Evolutionary conservation across 2,888 invertebrate genomes (phyloP).

Genomic region (Agelastica alni): DNA sequence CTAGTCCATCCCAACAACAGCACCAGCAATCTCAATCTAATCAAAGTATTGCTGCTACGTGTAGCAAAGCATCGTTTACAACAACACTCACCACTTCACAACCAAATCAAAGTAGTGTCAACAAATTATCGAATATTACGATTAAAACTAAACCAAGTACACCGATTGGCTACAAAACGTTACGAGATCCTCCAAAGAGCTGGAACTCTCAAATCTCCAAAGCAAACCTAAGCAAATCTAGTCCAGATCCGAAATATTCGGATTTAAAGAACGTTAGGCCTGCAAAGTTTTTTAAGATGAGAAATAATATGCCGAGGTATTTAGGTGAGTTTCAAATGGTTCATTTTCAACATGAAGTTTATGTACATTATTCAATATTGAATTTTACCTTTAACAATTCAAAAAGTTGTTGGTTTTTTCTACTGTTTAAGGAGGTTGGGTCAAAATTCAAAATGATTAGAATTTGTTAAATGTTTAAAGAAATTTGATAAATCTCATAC

Average conservation of each 20-base stretch:
- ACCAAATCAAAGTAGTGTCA: slow-evolving; percentile 6
- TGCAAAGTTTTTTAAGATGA: slow-evolving; percentile 63
- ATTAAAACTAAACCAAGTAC: slow-evolving; percentile 49
- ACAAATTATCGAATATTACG: slow-evolving; percentile 26
- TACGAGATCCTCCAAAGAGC: slow-evolving; percentile 63
- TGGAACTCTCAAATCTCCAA: slow-evolving; percentile 66
- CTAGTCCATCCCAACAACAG: slow-evolving; percentile 16
- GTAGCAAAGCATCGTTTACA: slow-evolving; percentile 45
- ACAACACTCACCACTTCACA: slow-evolving; percentile 30
- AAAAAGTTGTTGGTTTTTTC: too few species aligned
- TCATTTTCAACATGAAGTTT: too few species aligned
- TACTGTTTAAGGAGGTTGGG: too few species aligned
- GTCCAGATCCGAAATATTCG: slow-evolving; percentile 33
- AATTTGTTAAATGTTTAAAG: too few species aligned
- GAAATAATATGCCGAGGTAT: slow-evolving; percentile 62
- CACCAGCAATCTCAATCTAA: slow-evolving; percentile 34
- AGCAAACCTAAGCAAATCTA: slow-evolving; percentile 52
- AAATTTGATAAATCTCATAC: too few species aligned
- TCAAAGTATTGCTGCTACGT: slow-evolving; percentile 39
- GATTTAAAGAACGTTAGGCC: slow-evolving; percentile 54
- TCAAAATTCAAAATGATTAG: too few species aligned
- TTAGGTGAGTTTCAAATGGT: slow-evolving; percentile 36
- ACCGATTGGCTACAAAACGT: slow-evolving; percentile 62
- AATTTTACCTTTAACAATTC: too few species aligned
- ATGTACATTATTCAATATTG: too few species aligned